Evolutionary conservation across 2,797 vertebrate genomes (phyloP).

Genomic region (Parauchenoglanis punctatus): DNA sequence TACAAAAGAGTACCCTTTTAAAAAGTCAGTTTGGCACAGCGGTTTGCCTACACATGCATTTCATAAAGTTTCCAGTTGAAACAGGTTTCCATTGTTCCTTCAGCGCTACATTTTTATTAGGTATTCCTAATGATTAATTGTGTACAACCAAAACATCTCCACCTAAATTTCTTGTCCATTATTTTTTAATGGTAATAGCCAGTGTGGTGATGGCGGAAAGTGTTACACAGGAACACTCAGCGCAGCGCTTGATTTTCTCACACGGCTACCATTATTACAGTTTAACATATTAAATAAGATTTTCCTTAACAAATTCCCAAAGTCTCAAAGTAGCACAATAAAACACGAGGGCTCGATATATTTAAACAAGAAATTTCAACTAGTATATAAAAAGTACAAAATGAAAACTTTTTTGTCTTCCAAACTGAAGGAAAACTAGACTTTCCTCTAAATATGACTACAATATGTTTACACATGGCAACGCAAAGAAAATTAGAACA

Average conservation of each 20-base stretch:
- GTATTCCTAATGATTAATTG: conserved; percentile 41
- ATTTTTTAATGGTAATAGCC: conserved; percentile 26
- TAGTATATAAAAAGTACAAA: neutral
- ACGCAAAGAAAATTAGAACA: neutral
- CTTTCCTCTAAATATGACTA: neutral
- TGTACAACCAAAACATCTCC: conserved; percentile 21
- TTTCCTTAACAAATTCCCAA: neutral
- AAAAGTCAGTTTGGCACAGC: conserved; percentile 16
- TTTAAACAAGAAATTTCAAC: neutral
- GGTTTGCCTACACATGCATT: conserved; percentile 5
- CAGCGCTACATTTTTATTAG: conserved; percentile 37
- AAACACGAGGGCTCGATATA: neutral
- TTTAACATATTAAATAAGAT: neutral
- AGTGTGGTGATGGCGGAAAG: conserved; percentile 40
- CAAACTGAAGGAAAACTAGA: neutral
- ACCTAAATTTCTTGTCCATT: conserved; percentile 33
- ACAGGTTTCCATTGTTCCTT: conserved; percentile 27
- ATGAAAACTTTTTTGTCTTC: neutral
- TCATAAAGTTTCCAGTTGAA: conserved; percentile 34
- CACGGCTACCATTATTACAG: neutral
- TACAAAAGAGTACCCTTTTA: conserved; percentile 1
- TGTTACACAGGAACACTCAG: conserved; percentile 35
- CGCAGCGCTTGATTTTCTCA: conserved; percentile 4
- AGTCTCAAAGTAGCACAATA: neutral
- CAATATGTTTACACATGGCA: conserved; percentile 1